Percentiles rank a stretch among this genome's conserved stretches.
Evolutionary conservation across 1,140 invertebrate genomes (phyloP).

Genomic region (Reticulitermes speratus): DNA sequence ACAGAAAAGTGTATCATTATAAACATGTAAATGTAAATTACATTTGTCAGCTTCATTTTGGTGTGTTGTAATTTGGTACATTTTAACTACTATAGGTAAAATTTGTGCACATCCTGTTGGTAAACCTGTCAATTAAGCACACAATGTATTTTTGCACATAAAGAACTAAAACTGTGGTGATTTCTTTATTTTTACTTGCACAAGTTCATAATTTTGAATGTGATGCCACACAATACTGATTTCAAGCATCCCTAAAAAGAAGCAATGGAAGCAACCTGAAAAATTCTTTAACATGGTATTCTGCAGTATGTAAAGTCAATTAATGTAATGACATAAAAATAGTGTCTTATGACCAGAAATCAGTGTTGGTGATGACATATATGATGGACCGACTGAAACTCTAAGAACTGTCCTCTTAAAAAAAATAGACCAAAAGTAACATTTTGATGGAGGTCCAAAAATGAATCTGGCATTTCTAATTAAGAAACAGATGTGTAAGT

Average conservation of each 20-base stretch:
- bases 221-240: not conserved
- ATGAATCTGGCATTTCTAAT: too few species aligned
- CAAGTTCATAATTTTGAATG: not conserved
- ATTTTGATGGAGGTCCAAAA: too few species aligned
- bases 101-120: constrained; percentile 15
- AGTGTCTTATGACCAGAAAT: not conserved
- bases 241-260: not conserved
- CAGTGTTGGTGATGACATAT: not conserved
- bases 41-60: not conserved
- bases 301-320: not conserved
- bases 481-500: too few species aligned
- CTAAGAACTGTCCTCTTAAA: not conserved
- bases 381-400: not conserved
- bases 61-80: constrained; percentile 11
- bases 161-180: not conserved
- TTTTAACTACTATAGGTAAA: constrained; percentile 7
- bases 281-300: not conserved
- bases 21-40: not conserved
- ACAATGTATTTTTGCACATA: not conserved
- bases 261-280: not conserved
- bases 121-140: not conserved
- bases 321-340: not conserved
- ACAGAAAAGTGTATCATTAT: constrained; percentile 4
- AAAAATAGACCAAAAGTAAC: too few species aligned
- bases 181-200: not conserved